A percentile compares a stretch with the other conserved stretches of the same genome.
Conservation (phyloP, 2,888 invertebrate species). For the Punctoribates punctum region DNA sequence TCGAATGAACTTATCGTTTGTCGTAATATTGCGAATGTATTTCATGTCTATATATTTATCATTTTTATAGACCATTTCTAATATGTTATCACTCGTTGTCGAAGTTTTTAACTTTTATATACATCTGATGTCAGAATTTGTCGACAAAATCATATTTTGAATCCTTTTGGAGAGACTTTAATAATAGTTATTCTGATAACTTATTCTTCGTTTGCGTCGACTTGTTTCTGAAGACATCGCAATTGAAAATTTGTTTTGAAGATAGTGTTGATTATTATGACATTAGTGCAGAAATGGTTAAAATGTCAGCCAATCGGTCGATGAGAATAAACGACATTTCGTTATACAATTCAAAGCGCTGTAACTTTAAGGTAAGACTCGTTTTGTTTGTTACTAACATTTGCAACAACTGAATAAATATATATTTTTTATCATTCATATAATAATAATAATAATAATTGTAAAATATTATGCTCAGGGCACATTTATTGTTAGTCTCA, state of each 20-base stretch:
- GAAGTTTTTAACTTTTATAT: constrained; percentile 11
- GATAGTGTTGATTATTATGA: constrained; percentile 19
- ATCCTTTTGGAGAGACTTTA: neutral
- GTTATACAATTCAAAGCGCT: constrained; percentile 13
- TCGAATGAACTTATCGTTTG: neutral
- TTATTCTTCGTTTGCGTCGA: neutral
- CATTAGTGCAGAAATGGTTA: constrained; percentile 14
- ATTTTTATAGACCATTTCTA: constrained; percentile 17
- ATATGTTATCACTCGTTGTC: neutral
- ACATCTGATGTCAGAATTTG: neutral
- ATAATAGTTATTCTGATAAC: neutral
- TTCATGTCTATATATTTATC: constrained; percentile 27
- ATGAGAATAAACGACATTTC: constrained; percentile 20
- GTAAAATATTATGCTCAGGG: neutral
- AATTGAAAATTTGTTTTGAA: constrained; percentile 8
- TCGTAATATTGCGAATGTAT: neutral
- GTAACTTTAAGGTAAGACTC: constrained; percentile 18
- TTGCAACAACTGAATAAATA: constrained; percentile 4
- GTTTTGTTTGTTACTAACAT: neutral
- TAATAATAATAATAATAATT: neutral
- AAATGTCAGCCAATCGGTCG: constrained; percentile 7
- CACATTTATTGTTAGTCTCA: neutral
- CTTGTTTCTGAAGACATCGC: neutral
- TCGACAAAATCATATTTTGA: neutral
- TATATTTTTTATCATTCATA: constrained; percentile 13